Base-by-base conservation (phyloP, 2,797 vertebrate species). In the Manis crassicaudata region DNA sequence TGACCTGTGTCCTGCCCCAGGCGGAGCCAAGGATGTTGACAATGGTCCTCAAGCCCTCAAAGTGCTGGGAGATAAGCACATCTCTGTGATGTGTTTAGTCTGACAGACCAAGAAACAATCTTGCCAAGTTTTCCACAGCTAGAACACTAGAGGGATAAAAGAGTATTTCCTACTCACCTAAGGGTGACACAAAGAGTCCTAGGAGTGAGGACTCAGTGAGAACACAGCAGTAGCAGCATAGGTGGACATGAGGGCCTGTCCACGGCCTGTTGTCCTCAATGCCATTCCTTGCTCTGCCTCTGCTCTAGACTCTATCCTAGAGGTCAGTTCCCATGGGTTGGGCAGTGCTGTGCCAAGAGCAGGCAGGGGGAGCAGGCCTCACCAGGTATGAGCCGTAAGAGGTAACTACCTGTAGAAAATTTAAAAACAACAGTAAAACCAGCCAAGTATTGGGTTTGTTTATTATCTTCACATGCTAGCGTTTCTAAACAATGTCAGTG, bases 321-420 rank as follows among this genome's bases (percentile, higher is more conserved):
- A 82, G 25, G 0, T 62, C 20, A 23, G 32, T 32, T 0, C n/a
- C 40, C 1, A 1, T 0, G 20, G 4, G 8, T 2, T 68, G 17
- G 16, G 21, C 10, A 25, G 27, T 29, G 25, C 17, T n/a, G 3
- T 25, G 6, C 37, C 40, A 35, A 46, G 29, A 60, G 16, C 11
- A 16, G 10, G 12, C 29, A 3, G 4, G 32, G 27, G 25, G 43
- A 40, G 6, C 21, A 2, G 1, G 5, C 11, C 13, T 68, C 3
- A 27, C 21, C 32, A 63, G 16, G 65, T 46, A 20, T 0, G n/a
- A 11, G 18, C 23, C 58, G 9, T 21, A 88, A 70, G 5, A 43
- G 11, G n/a, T 1, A 17, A 7, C 14, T n/a, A 27, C 29, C 4
- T 68, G 29, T 32, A 90, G n/a, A 43, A 11, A 56, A n/a, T 63